A percentile compares a stretch with the other conserved stretches of the same genome.
phyloP scores from a whole-genome alignment of 2,113 vertebrate species.

The Aplodontia rufa region DNA sequence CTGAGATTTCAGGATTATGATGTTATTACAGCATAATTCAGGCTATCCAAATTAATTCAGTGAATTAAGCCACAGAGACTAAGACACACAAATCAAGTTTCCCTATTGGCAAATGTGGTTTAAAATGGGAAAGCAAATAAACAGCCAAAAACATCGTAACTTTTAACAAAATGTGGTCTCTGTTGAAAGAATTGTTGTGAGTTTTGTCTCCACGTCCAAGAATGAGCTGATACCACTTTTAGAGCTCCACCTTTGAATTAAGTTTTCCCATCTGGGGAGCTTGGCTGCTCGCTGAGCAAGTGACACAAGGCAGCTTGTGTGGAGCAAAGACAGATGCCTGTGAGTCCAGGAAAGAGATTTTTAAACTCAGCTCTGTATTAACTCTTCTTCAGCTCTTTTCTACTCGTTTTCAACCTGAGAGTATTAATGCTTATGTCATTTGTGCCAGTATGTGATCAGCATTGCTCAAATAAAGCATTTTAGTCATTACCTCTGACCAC shows the following conservation, averaged over 20 bases:
- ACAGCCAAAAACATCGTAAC: neutral
- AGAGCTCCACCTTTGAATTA: neutral
- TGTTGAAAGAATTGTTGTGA: neutral
- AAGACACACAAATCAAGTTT: neutral
- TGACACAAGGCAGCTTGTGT: neutral
- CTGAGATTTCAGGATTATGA: neutral
- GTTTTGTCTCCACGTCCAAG: neutral
- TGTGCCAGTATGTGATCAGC: neutral
- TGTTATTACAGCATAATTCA: neutral
- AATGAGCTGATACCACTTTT: neutral
- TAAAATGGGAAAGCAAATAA: neutral
- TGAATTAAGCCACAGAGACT: neutral
- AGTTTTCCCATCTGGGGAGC: neutral
- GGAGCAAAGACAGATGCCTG: neutral
- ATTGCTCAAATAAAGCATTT: neutral
- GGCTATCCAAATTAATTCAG: neutral
- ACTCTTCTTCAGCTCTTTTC: neutral
- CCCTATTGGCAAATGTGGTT: neutral
- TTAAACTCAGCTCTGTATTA: neutral
- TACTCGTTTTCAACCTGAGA: neutral
- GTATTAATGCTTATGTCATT: neutral
- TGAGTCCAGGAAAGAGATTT: neutral
- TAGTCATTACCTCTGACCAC: neutral
- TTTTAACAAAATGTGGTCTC: neutral
- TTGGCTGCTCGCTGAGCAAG: neutral